Percentiles rank a stretch among this genome's conserved stretches.
phyloP scores from a whole-genome alignment of 2,797 vertebrate species.

The Paratrypauchen microcephalus region DNA sequence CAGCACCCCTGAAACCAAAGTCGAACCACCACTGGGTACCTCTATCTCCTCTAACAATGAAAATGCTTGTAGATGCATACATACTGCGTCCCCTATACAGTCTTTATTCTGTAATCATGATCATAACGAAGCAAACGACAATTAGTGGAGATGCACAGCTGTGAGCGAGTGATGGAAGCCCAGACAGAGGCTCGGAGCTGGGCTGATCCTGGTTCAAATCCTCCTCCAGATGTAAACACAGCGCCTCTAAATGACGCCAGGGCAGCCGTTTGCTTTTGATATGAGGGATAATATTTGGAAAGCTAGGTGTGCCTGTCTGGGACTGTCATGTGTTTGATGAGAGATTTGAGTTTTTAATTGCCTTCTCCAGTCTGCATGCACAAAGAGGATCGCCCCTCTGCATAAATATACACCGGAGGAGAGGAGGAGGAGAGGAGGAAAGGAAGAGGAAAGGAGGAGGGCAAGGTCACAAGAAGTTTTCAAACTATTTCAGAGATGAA shows the following conservation, averaged over 20 bases:
- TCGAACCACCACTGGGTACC: background rate
- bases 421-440: background rate
- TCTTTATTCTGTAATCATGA: too few species aligned
- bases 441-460: background rate
- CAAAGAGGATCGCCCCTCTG: slow-evolving; percentile 33
- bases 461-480: slow-evolving; percentile 41
- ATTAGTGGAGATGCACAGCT: background rate
- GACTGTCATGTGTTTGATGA: slow-evolving; percentile 71
- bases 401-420: slow-evolving; percentile 27
- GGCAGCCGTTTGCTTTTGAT: slow-evolving; percentile 79
- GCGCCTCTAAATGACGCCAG: slow-evolving; percentile 65
- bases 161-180: slow-evolving; percentile 4
- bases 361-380: slow-evolving; percentile 65
- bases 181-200: slow-evolving; percentile 14
- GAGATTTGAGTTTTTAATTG: slow-evolving; percentile 79
- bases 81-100: too few species aligned
- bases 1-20: background rate
- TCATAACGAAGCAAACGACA: too few species aligned
- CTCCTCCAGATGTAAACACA: slow-evolving; percentile 64
- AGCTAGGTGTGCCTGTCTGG: slow-evolving; percentile 61
- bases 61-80: too few species aligned
- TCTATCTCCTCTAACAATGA: background rate
- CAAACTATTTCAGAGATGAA: slow-evolving; percentile 2
- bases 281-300: slow-evolving; percentile 80
- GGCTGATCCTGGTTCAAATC: slow-evolving; percentile 21